Conservation (phyloP, 2,797 vertebrate species). For the Distichodus sexfasciatus region DNA sequence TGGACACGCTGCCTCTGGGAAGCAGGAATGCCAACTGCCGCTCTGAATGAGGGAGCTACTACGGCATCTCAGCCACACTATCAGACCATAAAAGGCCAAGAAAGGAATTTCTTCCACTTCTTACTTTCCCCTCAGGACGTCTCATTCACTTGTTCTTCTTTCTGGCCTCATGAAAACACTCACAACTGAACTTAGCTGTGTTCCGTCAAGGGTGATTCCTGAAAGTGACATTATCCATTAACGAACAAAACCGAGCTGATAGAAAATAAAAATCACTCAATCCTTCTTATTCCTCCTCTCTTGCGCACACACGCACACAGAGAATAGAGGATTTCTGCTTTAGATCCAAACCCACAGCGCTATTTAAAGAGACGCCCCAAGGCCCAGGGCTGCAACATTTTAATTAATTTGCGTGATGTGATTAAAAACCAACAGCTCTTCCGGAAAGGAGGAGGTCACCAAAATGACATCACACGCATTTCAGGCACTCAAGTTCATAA, state of each 20-base stretch:
- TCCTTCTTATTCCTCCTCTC: no score
- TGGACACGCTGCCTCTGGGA: constrained; percentile 16
- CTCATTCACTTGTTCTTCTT: no score
- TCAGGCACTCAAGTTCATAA: background rate
- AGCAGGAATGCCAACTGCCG: constrained; percentile 36
- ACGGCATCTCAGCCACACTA: constrained; percentile 40
- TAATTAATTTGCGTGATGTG: constrained; percentile 69
- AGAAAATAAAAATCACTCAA: constrained; percentile 11
- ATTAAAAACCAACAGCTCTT: constrained; percentile 63
- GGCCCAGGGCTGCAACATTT: constrained; percentile 57
- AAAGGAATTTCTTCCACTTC: background rate
- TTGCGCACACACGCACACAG: background rate
- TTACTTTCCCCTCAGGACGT: background rate
- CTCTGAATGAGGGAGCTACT: constrained; percentile 37
- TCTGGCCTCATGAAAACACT: no score
- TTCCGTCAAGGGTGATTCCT: no score
- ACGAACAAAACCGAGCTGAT: background rate
- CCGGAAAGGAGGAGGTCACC: constrained; percentile 16
- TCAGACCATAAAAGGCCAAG: constrained; percentile 34
- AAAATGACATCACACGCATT: background rate
- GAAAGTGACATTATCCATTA: no score
- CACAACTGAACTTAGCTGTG: no score
- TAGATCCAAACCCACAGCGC: constrained; percentile 55
- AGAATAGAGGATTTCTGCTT: constrained; percentile 52
- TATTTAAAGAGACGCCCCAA: constrained; percentile 64